phyloP scores from a whole-genome alignment of 2,888 invertebrate genomes.

The Tetragonula carbonaria region DNA sequence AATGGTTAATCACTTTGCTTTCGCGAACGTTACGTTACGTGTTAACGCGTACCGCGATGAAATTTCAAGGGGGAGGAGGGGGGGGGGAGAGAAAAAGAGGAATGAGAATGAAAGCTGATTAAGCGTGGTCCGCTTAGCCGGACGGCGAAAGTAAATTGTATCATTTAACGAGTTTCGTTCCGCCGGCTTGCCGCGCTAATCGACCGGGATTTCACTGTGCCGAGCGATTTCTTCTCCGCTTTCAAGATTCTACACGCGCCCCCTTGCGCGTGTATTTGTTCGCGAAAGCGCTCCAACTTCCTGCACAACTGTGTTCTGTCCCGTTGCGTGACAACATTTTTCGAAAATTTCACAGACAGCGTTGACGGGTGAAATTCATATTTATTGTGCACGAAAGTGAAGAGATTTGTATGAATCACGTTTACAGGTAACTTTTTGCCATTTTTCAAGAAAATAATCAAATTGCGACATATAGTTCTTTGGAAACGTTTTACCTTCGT shows the following conservation, averaged over 20 bases:
- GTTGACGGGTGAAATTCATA: too few species aligned
- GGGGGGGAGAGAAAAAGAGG: not conserved
- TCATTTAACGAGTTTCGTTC: conserved; percentile 35
- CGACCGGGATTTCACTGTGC: not conserved
- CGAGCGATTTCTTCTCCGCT: not conserved
- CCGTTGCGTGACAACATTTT: too few species aligned
- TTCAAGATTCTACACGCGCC: not conserved
- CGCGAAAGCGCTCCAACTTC: too few species aligned
- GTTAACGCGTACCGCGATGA: conserved; percentile 16
- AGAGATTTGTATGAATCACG: too few species aligned
- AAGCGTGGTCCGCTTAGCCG: conserved; percentile 16
- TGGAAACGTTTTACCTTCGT: too few species aligned
- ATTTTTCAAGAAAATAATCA: too few species aligned
- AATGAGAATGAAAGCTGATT: conserved; percentile 36
- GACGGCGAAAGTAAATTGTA: conserved; percentile 31
- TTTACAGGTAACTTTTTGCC: too few species aligned
- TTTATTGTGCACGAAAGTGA: too few species aligned
- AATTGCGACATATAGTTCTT: too few species aligned
- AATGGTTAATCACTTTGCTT: conserved; percentile 41
- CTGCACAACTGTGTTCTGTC: too few species aligned
- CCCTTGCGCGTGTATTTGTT: not conserved
- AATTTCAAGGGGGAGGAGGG: not conserved
- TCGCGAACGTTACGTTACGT: conserved; percentile 22
- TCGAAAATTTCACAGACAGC: too few species aligned
- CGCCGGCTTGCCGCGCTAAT: conserved; percentile 6